Evolutionary conservation across 2,797 vertebrate genomes (phyloP).

Genomic region (Gastrophryne carolinensis): DNA sequence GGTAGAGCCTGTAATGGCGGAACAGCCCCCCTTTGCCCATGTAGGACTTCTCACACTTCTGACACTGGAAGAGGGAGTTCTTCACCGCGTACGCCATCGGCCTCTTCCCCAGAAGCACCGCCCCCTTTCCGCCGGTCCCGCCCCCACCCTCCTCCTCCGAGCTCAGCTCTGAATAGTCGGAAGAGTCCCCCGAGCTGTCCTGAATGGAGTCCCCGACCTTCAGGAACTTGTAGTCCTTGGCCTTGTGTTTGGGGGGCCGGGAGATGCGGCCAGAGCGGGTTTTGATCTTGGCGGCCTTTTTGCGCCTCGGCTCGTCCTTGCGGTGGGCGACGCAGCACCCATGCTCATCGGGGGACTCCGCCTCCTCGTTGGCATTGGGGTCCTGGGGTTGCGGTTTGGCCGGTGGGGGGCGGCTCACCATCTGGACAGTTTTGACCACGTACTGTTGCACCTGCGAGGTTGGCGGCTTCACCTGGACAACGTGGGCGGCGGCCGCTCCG

Average conservation of each 20-base stretch:
- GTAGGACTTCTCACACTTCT: slow-evolving; percentile 89
- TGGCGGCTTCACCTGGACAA: slow-evolving; percentile 78
- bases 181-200: slow-evolving; percentile 86
- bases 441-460: slow-evolving; percentile 72
- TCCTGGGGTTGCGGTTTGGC: slow-evolving; percentile 58
- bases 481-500: slow-evolving; percentile 70
- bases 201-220: slow-evolving; percentile 90
- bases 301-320: slow-evolving; percentile 72
- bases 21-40: slow-evolving; percentile 88
- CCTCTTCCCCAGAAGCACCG: slow-evolving; percentile 59
- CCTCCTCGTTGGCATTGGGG: slow-evolving; percentile 59
- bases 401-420: slow-evolving; percentile 74
- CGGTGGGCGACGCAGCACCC: not conserved
- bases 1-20: slow-evolving; percentile 88
- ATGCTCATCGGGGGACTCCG: not conserved
- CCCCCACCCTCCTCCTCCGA: slow-evolving; percentile 83
- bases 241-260: slow-evolving; percentile 90
- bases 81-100: slow-evolving; percentile 76
- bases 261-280: slow-evolving; percentile 91
- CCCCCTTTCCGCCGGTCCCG: slow-evolving; percentile 59
- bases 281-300: slow-evolving; percentile 82
- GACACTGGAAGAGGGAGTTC: slow-evolving; percentile 82
- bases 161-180: slow-evolving; percentile 91
- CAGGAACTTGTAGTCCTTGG: slow-evolving; percentile 95
- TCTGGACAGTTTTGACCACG: slow-evolving; percentile 66